These are phyloP conservation scores for Pionites leucogaster DNA, from an alignment of 2,113 vertebrate species.

Conservation along the genomic window DNA sequence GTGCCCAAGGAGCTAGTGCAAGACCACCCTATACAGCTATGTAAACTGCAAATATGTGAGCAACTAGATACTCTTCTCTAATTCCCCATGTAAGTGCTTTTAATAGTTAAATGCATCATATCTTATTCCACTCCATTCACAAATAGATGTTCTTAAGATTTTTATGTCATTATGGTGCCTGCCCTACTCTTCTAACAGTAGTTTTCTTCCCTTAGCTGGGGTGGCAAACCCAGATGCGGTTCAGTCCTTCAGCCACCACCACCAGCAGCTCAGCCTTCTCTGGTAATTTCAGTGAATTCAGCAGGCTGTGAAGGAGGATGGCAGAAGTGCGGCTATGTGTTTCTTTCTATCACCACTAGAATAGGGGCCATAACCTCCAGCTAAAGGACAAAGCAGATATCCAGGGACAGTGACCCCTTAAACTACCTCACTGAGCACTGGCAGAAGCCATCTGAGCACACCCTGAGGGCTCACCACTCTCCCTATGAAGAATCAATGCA, in stretches of 20 bases:
- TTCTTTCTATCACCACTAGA: neutral
- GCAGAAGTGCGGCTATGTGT: neutral
- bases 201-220: neutral
- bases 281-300: neutral
- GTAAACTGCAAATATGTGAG: neutral
- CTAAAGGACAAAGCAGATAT: neutral
- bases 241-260: neutral
- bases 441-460: neutral
- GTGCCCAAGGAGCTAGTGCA: neutral
- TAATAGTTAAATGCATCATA: neutral
- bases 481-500: neutral
- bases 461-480: neutral
- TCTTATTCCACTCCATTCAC: neutral
- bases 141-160: neutral
- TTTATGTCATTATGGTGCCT: neutral
- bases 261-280: neutral
- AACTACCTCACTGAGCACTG: neutral
- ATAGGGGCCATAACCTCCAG: neutral
- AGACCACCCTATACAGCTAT: neutral
- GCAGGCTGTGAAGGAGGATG: neutral
- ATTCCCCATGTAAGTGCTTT: neutral
- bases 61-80: neutral
- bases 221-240: accelerated
- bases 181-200: neutral
- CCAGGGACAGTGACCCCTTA: neutral